Conservation (phyloP, 2,113 vertebrate genomes). For the Gadus chalcogrammus region DNA sequence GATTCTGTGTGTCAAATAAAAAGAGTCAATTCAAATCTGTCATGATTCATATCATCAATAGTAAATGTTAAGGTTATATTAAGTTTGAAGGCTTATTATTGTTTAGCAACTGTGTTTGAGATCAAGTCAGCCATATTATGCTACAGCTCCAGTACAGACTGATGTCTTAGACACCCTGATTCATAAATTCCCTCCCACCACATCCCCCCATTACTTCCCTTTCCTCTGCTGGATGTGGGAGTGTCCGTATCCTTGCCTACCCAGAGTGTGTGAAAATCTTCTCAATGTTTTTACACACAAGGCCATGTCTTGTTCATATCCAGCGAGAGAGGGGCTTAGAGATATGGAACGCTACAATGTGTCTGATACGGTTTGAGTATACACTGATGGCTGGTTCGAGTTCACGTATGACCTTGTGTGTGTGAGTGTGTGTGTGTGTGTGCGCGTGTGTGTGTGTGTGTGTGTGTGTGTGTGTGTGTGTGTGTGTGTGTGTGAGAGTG, state of each 20-base stretch:
- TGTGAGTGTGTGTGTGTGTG: too few species aligned
- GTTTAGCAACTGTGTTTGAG: too few species aligned
- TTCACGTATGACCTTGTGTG: conserved; percentile 1
- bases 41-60: too few species aligned
- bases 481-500: neutral
- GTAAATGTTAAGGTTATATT: too few species aligned
- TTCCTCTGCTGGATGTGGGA: neutral
- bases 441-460: conserved; percentile 12
- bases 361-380: neutral
- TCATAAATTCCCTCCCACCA: neutral
- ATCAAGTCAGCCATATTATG: too few species aligned
- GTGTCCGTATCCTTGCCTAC: neutral
- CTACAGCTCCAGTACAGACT: neutral
- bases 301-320: neutral
- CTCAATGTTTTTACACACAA: conserved; percentile 1
- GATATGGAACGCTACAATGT: neutral
- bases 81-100: too few species aligned
- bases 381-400: neutral
- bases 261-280: neutral
- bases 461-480: conserved; percentile 7
- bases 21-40: too few species aligned
- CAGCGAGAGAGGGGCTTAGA: neutral
- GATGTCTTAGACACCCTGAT: neutral
- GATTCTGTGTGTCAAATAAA: too few species aligned
- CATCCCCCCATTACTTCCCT: neutral